Percentiles rank a stretch among this genome's conserved stretches.
phyloP scores from a whole-genome alignment of 2,113 vertebrate genomes.

The Nothocercus julius region DNA sequence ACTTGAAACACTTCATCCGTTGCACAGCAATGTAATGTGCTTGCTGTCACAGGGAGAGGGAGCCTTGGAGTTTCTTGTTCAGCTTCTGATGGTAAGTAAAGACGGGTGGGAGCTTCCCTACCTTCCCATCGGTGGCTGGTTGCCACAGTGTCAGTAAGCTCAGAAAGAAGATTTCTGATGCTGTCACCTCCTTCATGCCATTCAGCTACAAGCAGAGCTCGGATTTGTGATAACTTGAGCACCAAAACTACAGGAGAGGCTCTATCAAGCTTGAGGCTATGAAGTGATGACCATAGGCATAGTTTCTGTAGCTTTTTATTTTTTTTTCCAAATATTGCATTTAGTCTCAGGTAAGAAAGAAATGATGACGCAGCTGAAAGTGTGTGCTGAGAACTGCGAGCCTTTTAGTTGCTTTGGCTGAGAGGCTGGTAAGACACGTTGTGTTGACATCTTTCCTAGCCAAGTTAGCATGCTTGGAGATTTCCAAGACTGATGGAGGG shows the following conservation, averaged over 20 bases:
- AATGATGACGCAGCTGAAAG: not conserved
- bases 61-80: not conserved
- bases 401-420: not conserved
- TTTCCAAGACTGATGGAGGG: not conserved
- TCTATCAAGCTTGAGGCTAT: too few relatives aligned
- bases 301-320: not conserved
- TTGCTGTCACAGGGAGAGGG: not conserved
- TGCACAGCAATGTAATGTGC: not conserved
- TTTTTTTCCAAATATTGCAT: not conserved
- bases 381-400: not conserved
- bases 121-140: too few relatives aligned
- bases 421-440: not conserved
- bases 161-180: too few relatives aligned
- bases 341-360: not conserved
- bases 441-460: too few relatives aligned
- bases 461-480: accelerated
- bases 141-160: not conserved
- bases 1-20: not conserved
- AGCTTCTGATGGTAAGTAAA: not conserved
- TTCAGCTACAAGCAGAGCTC: not conserved
- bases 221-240: not conserved
- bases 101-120: too few relatives aligned
- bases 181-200: not conserved
- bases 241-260: not conserved
- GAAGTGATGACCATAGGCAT: too few relatives aligned